These are phyloP conservation scores for Chymomyza caudatula DNA, from an alignment of 2,888 invertebrate genomes.

Conservation along the genomic window DNA sequence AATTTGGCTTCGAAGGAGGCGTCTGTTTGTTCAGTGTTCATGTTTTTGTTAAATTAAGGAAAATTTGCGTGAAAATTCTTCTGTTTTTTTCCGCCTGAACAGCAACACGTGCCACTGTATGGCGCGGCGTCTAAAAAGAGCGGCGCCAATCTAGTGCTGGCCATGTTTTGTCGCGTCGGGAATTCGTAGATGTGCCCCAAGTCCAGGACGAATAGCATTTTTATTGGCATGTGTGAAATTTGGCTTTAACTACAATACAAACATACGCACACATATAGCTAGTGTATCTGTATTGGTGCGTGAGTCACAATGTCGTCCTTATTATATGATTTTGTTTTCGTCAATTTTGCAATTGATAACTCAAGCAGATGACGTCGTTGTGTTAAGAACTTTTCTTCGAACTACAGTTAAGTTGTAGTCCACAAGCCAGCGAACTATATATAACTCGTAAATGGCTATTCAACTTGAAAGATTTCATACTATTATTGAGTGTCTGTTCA, in stretches of 20 bases:
- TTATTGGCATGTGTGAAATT: slow-evolving; percentile 36
- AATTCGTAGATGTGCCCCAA: slow-evolving; percentile 29
- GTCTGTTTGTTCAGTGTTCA: no score
- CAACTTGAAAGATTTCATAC: background rate
- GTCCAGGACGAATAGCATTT: slow-evolving; percentile 12
- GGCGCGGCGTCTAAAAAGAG: background rate
- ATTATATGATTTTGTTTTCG: background rate
- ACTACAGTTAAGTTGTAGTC: background rate
- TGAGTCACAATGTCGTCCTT: background rate
- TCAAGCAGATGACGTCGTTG: background rate
- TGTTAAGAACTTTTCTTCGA: background rate
- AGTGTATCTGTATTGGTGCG: background rate
- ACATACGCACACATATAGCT: slow-evolving; percentile 9
- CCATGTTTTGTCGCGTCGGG: slow-evolving; percentile 23
- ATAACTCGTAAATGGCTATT: background rate
- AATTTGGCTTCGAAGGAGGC: no score
- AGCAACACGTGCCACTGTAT: background rate
- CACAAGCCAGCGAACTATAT: background rate
- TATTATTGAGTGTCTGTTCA: background rate
- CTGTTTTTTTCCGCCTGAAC: no score
- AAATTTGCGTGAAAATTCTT: no score
- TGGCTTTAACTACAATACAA: slow-evolving; percentile 21
- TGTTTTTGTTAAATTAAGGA: no score
- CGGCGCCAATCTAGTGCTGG: slow-evolving; percentile 27
- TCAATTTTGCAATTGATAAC: background rate